Evolutionary conservation across 2,888 invertebrate species (phyloP), one percentile per base, ranked within the genome.

Genomic region (Cordilura impudica): DNA sequence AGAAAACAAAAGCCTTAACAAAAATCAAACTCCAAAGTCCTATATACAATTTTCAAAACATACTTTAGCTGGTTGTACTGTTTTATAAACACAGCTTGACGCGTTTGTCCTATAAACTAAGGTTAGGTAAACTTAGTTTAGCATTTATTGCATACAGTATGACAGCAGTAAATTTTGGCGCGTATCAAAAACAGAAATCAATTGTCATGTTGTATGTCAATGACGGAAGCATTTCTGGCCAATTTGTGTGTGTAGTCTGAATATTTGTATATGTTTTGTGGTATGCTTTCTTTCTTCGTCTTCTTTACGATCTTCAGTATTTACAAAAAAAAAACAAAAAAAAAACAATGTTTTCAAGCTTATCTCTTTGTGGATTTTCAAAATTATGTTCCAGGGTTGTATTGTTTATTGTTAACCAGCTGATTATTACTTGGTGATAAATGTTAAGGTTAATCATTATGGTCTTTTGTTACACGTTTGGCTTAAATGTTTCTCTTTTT

Each of bases 151-250:
- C 60, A 51, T 58, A 60, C 74, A 70, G 78, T 76, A 81, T 83
- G 86, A 81, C 84, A 82, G 84, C 83, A 84, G 85, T 85, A 87
- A 85, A 85, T 86, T 87, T 84, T 84, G 84, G 84, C 86, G 84
- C 86, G 84, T 86, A 87, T 87, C 87, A 84, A 86, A 85, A 85
- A 87, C 84, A 86, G 83, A 88, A 87, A 87, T 86, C 87, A 87
- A 86, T 86, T 87, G 87, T 87, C 87, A 86, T 86, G 87, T 87
- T 86, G 86, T 85, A 85, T 84, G 86, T 83, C 85, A 87, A 86
- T 87, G 87, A 87, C 87, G 87, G 87, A 87, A 87, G 87, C 77
- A 73, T 77, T 77, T 79, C 74, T 79, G 79, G 79, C 74, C 78
- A 79, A 79, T 79, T 79, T 75, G 74, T 79, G 74, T 74, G 58